Conservation (phyloP, 2,797 vertebrate genomes). For the Hyperoplus immaculatus region DNA sequence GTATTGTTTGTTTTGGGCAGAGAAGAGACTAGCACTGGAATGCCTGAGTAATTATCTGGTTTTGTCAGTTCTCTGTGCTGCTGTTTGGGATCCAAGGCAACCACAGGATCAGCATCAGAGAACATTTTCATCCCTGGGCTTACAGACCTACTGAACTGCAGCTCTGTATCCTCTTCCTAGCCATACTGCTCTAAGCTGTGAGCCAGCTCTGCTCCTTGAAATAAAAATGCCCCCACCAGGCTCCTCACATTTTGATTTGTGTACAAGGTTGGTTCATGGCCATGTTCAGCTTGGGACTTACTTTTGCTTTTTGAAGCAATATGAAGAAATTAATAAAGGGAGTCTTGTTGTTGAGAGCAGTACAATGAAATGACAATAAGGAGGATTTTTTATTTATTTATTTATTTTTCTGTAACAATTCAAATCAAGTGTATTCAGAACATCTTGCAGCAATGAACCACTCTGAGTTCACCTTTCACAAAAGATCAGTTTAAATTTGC, state of each 20-base stretch:
- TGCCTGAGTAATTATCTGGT: constrained; percentile 66
- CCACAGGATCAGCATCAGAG: constrained; percentile 76
- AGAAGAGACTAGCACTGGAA: constrained; percentile 59
- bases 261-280: constrained; percentile 49
- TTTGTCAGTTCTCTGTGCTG: constrained; percentile 71
- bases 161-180: constrained; percentile 63
- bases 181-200: constrained; percentile 51
- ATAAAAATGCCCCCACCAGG: constrained; percentile 46
- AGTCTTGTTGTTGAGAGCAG: constrained; percentile 43
- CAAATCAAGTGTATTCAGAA: constrained; percentile 26
- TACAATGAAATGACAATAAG: constrained; percentile 40
- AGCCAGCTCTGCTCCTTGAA: constrained; percentile 53
- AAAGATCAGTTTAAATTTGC: constrained; percentile 44
- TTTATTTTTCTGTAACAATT: constrained; percentile 10
- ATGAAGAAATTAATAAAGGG: constrained; percentile 55
- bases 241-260: constrained; percentile 56
- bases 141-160: constrained; percentile 70
- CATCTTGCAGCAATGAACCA: constrained; percentile 21
- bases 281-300: constrained; percentile 38
- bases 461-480: constrained; percentile 51
- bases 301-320: constrained; percentile 42
- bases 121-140: constrained; percentile 76
- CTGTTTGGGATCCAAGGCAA: constrained; percentile 70
- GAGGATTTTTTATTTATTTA: constrained; percentile 11
- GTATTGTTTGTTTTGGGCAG: constrained; percentile 66